Conservation (phyloP, 2,888 invertebrate genomes). For the Cybosia mesomella region DNA sequence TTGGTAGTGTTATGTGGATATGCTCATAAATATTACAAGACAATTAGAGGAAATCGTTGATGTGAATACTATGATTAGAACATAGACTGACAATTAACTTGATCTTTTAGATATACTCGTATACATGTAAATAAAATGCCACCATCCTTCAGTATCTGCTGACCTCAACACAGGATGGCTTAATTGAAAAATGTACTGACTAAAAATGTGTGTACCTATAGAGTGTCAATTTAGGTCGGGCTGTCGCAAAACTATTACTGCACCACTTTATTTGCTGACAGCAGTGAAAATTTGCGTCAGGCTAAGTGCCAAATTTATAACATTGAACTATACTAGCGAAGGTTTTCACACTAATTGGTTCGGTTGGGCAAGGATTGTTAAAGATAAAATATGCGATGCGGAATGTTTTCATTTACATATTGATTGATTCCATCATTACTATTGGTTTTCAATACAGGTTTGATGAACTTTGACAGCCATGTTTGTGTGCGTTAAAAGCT, state of each 20-base stretch:
- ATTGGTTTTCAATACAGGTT: constrained; percentile 16
- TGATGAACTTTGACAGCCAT: constrained; percentile 17
- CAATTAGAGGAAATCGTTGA: no score
- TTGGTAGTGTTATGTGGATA: no score
- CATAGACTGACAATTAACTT: no score
- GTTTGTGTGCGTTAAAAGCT: constrained; percentile 32
- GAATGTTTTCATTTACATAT: constrained; percentile 84
- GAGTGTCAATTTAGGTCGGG: constrained; percentile 76
- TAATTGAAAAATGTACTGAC: constrained; percentile 67
- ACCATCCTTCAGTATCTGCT: constrained; percentile 25
- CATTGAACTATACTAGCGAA: constrained; percentile 78
- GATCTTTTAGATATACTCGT: background rate
- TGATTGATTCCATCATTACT: constrained; percentile 82
- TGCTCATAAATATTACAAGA: no score
- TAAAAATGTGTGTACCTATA: constrained; percentile 63
- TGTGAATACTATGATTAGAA: no score
- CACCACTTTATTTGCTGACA: constrained; percentile 83
- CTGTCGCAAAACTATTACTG: constrained; percentile 80
- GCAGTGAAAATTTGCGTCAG: constrained; percentile 84
- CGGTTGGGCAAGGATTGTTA: constrained; percentile 83
- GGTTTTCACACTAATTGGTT: constrained; percentile 85
- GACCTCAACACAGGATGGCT: constrained; percentile 46
- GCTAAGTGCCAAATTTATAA: constrained; percentile 87
- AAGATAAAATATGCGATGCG: constrained; percentile 86
- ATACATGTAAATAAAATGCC: constrained; percentile 26